Percentiles rank a stretch among this genome's conserved stretches.
Conservation (phyloP, 2,888 invertebrate species). For the Megastigmus dorsalis region DNA sequence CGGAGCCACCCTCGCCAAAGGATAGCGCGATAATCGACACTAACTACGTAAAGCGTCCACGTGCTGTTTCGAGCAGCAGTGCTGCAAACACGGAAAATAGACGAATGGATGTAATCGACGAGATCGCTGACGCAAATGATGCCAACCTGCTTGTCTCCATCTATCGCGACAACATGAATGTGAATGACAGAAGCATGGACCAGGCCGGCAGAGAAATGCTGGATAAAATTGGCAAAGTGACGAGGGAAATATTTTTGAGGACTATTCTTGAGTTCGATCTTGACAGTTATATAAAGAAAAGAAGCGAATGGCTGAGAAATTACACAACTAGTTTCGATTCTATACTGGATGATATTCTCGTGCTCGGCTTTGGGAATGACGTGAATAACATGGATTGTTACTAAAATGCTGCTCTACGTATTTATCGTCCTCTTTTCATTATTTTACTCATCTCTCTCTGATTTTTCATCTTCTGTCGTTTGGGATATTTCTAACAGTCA, state of each 20-base stretch:
- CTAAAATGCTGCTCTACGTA: too few species aligned
- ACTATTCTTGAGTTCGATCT: conserved; percentile 79
- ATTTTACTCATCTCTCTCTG: too few species aligned
- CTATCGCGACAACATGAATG: conserved; percentile 77
- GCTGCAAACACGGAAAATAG: too few species aligned
- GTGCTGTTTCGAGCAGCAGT: too few species aligned
- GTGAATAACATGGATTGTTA: conserved; percentile 84
- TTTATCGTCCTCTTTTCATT: too few species aligned
- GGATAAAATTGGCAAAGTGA: conserved; percentile 69
- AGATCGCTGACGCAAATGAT: conserved; percentile 80
- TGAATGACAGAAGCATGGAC: conserved; percentile 67
- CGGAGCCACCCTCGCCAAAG: conserved; percentile 59
- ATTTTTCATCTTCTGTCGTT: too few species aligned
- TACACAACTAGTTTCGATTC: conserved; percentile 82
- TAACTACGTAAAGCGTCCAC: conserved; percentile 61
- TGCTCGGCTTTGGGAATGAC: conserved; percentile 77
- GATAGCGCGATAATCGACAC: conserved; percentile 66
- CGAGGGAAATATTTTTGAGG: conserved; percentile 79
- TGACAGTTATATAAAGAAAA: conserved; percentile 78
- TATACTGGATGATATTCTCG: conserved; percentile 84
- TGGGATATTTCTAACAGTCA: too few species aligned
- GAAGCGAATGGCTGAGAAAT: conserved; percentile 81
- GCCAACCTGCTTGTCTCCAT: conserved; percentile 79
- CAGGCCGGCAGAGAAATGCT: conserved; percentile 66
- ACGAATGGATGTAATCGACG: conserved; percentile 81